Evolutionary conservation across 2,113 vertebrate genomes (phyloP).

Genomic region (Corydoras maculifer): DNA sequence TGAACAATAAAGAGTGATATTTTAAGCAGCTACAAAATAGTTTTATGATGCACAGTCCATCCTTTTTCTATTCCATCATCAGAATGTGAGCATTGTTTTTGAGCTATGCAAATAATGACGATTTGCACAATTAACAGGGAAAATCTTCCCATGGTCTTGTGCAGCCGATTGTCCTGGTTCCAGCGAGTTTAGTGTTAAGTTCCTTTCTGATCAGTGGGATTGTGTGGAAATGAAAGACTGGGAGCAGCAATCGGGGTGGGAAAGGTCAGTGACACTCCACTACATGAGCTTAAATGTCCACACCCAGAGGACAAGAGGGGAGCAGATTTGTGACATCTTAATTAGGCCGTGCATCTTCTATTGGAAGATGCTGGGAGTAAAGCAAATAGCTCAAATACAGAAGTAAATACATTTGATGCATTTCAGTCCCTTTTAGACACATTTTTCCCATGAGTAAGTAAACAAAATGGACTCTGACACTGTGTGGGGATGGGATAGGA

Average conservation of each 20-base stretch:
- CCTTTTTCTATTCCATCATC: too few relatives aligned
- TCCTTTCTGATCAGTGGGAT: slow-evolving; percentile 62
- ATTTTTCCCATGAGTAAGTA: not conserved
- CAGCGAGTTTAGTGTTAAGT: slow-evolving; percentile 54
- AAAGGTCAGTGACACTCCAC: slow-evolving; percentile 67
- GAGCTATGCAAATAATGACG: slow-evolving; percentile 4
- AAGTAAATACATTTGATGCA: not conserved
- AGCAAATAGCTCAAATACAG: slow-evolving; percentile 7
- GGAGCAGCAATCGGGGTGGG: slow-evolving; percentile 51
- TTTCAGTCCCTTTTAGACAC: not conserved
- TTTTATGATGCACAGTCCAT: too few relatives aligned
- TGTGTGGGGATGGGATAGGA: not conserved
- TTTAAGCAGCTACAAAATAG: too few relatives aligned
- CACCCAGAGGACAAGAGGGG: slow-evolving; percentile 57
- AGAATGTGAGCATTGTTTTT: not conserved
- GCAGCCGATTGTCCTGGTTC: slow-evolving; percentile 46
- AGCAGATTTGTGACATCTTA: slow-evolving; percentile 63
- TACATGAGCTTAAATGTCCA: slow-evolving; percentile 70
- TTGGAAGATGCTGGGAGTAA: slow-evolving; percentile 45
- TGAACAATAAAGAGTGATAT: too few relatives aligned
- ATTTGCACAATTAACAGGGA: slow-evolving; percentile 18
- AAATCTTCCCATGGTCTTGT: slow-evolving; percentile 36
- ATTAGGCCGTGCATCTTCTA: slow-evolving; percentile 60
- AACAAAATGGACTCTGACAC: too few relatives aligned
- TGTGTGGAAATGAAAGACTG: slow-evolving; percentile 33